Percentiles rank a stretch among this genome's conserved stretches.
These are phyloP conservation scores for Diadromus collaris DNA, from an alignment of 2,888 invertebrate species.

Conservation along the genomic window DNA sequence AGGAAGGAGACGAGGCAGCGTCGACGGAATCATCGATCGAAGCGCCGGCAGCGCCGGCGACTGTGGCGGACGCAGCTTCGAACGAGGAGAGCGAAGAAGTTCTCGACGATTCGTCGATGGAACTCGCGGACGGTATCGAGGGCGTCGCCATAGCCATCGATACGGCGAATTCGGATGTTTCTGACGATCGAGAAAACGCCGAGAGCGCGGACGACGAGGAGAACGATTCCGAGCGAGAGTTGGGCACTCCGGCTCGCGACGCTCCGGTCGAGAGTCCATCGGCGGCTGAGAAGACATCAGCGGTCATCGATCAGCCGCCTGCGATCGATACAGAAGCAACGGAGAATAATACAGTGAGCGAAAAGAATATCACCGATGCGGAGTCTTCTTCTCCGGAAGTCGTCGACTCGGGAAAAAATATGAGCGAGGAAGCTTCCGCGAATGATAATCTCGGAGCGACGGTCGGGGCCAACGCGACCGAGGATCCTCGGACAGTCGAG, in stretches of 20 bases:
- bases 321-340: not conserved
- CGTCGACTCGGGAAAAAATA: constrained; percentile 32
- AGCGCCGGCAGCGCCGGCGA: not conserved
- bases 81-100: not conserved
- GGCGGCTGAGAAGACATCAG: not conserved
- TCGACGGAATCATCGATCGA: constrained; percentile 23
- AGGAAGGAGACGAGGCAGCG: not conserved
- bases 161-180: not conserved
- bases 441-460: constrained; percentile 38
- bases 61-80: not conserved
- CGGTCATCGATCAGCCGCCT: not conserved
- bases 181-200: constrained; percentile 14
- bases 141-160: not conserved
- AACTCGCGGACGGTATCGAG: not conserved
- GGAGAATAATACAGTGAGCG: constrained; percentile 7
- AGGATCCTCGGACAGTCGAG: not conserved
- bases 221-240: not conserved
- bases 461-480: constrained; percentile 13
- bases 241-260: not conserved
- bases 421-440: constrained; percentile 43
- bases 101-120: not conserved
- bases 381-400: not conserved
- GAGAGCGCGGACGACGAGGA: not conserved
- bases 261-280: not conserved
- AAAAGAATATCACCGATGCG: constrained; percentile 68